Evolutionary conservation across 1,140 invertebrate species (phyloP), one percentile per base, ranked within the genome.

Genomic region (Delia radicum): DNA sequence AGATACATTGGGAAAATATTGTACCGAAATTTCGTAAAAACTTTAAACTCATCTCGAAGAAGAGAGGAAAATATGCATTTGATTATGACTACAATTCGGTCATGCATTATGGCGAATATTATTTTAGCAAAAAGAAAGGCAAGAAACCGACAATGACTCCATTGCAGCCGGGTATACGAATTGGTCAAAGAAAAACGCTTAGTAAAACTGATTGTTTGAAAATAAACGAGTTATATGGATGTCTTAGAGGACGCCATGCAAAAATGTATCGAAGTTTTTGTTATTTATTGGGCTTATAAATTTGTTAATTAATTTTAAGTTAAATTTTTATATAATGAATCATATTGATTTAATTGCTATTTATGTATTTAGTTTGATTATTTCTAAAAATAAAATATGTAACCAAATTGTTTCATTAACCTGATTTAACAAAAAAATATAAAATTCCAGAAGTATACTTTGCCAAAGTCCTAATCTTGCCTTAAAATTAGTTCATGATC

Each of bases 1-100:
- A 82, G 6, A 91, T 96, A 26, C 87, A 90, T 48, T 95, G 91
- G 87, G 81, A 91, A 0, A 96, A 96, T 81, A 93, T 97, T 37
- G 87, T 85, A 42, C 81, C 82, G 87, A 90, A 89, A 0, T 89
- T 87, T 28, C 89, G 90, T 78, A 89, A 91, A 78, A 93, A 94
- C 80, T 94, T 94, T 79, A 89, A 89, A 37, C 46, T 82, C 89
- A 92, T 85, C 89, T 93, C 84, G 87, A 90, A 78, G 90, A 93
- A 85, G 87, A 91, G 81, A 87, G 75, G 89, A 87, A 93, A 93
- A 80, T 93, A 93, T 75, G 87, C 88, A 10, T 88, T 87, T 82
- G 90, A 92, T 76, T 93, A 93, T 78, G 92, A 93, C 80, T 93
- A 91, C 79, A 89, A 92, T 73, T 92, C 91, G 33, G 92, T 93